Percentiles rank a stretch among this genome's conserved stretches.
Conservation (phyloP, 1,140 invertebrate genomes). For the Holcopasites calliopsidis region DNA sequence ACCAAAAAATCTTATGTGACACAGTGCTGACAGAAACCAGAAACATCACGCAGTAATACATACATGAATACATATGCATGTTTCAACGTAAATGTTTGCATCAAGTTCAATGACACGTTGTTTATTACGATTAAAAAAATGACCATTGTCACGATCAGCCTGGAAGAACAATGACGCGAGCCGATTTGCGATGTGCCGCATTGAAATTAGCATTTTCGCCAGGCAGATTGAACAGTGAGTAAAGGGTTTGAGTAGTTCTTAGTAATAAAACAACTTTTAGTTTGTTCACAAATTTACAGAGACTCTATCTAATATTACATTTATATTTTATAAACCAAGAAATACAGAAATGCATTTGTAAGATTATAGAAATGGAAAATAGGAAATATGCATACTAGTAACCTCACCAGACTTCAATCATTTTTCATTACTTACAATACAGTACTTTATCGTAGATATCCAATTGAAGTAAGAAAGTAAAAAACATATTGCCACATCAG, state of each 20-base stretch:
- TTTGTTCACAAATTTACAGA: too few species aligned
- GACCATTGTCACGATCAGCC: constrained; percentile 32
- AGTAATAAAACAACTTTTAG: too few species aligned
- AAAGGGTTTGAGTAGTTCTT: constrained; percentile 9
- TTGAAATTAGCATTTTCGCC: constrained; percentile 49
- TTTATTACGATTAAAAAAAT: constrained; percentile 37
- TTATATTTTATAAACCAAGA: too few species aligned
- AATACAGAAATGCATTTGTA: too few species aligned
- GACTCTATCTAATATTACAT: too few species aligned
- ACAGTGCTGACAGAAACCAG: neutral
- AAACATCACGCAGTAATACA: neutral
- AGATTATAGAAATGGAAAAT: too few species aligned
- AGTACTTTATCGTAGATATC: too few species aligned
- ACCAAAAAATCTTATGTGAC: neutral
- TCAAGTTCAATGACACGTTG: constrained; percentile 38
- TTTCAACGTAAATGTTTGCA: neutral
- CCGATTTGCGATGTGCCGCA: constrained; percentile 28
- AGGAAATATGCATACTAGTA: too few species aligned
- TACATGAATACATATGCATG: neutral
- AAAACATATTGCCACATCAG: too few species aligned
- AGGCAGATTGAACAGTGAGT: constrained; percentile 25
- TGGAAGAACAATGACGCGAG: constrained; percentile 40
- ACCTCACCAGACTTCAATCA: too few species aligned
- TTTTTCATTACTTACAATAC: too few species aligned
- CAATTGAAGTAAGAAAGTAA: too few species aligned